phyloP scores from a whole-genome alignment of 1,140 invertebrate species.

The Bombus pyrosoma region DNA sequence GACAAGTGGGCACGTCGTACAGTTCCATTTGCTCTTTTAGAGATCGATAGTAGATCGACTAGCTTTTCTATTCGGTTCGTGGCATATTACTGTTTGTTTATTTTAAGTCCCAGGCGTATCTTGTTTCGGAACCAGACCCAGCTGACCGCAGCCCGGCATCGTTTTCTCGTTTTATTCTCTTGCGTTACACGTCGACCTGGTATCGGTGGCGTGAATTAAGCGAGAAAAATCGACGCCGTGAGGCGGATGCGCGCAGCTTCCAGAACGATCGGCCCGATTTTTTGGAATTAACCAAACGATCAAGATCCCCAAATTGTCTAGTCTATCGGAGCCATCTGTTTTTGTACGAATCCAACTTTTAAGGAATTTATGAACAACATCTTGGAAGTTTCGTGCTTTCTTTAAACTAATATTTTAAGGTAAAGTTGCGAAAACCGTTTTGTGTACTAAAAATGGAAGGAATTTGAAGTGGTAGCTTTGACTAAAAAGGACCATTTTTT shows the following conservation, averaged over 20 bases:
- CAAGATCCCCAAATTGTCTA: neutral
- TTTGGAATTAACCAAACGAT: neutral
- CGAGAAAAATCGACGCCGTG: slow-evolving; percentile 44
- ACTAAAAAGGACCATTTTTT: neutral
- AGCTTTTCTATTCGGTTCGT: slow-evolving; percentile 52
- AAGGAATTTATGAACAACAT: neutral
- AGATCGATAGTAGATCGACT: slow-evolving; percentile 50
- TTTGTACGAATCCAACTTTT: neutral
- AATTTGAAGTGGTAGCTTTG: neutral
- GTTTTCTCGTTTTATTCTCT: slow-evolving; percentile 77
- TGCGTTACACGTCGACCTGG: slow-evolving; percentile 52
- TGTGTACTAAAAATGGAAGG: no score
- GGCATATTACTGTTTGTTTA: slow-evolving; percentile 76
- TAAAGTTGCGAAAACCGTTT: neutral
- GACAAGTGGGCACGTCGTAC: neutral
- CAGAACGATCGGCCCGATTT: neutral
- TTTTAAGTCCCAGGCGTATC: slow-evolving; percentile 82
- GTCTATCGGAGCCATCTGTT: neutral
- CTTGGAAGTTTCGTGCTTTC: neutral
- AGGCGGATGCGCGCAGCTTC: neutral
- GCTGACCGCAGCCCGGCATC: slow-evolving; percentile 79
- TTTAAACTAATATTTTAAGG: neutral
- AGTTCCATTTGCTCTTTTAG: neutral
- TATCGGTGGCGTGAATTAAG: slow-evolving; percentile 51
- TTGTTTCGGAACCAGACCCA: slow-evolving; percentile 79